Evolutionary conservation across 2,113 vertebrate genomes (phyloP), one percentile per base, ranked within the genome.

Genomic region (Tyto alba): DNA sequence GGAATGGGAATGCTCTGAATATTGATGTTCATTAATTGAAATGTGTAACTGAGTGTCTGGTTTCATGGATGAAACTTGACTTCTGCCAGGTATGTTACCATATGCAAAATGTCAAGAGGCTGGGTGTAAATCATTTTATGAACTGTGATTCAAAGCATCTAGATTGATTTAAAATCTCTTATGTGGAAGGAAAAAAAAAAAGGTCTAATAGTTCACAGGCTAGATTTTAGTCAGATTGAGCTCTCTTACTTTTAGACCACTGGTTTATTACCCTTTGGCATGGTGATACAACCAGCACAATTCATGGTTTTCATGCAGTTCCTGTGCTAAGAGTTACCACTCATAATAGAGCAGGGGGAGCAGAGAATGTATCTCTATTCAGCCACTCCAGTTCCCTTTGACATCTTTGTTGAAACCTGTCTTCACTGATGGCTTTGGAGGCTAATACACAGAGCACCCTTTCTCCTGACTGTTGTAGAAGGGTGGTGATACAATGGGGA

Each of bases 331-430:
- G 16, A 19, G 41, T 47, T 60, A 67, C 68, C 36, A 32, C 32
- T 17, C 20, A 1, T 63, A 41, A 38, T 36, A n/a, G 50, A 59
- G 52, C 43, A 47, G n/a, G 30, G 0, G 0, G 50, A 64, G 47
- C 9, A 36, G 38, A 83, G 13, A 3, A 3, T 4, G 18, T 27
- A 17, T 26, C 52, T 67, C 40, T 3, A 0, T 48, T 72, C 41
- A 38, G 30, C n/a, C 9, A 1, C 68, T 80, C 19, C 15, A 11
- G 19, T 69, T 80, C 16, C 3, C 19, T 47, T 36, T 29, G 69
- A 36, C 32, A 21, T 40, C 32, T 27, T 38, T n/a, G 12, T 57
- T 62, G 55, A 67, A 62, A 34, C 29, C 52, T 29, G 16, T 45
- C 25, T 67, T 34, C n/a, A 2, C 19, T 26, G 53, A 6, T 41